phyloP scores from a whole-genome alignment of 1,140 invertebrate genomes.

The Drosophila grimshawi region DNA sequence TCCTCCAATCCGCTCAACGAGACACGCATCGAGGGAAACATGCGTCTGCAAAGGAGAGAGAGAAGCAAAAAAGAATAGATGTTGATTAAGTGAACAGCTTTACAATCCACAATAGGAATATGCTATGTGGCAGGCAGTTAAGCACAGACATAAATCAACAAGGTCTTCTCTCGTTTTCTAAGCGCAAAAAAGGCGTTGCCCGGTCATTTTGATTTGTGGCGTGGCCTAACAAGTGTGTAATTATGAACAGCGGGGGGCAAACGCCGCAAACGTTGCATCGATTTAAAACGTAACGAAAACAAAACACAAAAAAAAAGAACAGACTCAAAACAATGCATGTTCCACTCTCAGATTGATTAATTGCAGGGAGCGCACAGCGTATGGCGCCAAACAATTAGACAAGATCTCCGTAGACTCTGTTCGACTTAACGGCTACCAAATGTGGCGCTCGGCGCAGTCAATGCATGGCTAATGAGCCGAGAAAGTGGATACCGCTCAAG shows the following conservation, averaged over 20 bases:
- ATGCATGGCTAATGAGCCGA: constrained; percentile 78
- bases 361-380: constrained; percentile 33
- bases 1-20: constrained; percentile 90
- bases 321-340: constrained; percentile 48
- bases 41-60: constrained; percentile 89
- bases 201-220: constrained; percentile 74
- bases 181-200: constrained; percentile 59
- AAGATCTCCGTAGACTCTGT: constrained; percentile 47
- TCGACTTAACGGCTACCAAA: constrained; percentile 72
- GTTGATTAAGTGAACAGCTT: constrained; percentile 64
- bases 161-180: constrained; percentile 11
- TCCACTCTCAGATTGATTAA: constrained; percentile 59
- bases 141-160: constrained; percentile 58
- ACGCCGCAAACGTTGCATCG: constrained; percentile 47
- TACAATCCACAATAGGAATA: constrained; percentile 10
- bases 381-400: constrained; percentile 79
- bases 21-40: constrained; percentile 92
- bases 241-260: constrained; percentile 53
- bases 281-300: constrained; percentile 78
- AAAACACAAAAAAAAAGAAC: constrained; percentile 18
- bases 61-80: constrained; percentile 52
- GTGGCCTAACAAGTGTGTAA: constrained; percentile 81
- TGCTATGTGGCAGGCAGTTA: not conserved
- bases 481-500: constrained; percentile 59
- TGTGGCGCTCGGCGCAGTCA: constrained; percentile 53